These are phyloP conservation scores for Hippocampus barbouri DNA, from an alignment of 2,113 vertebrate genomes.

Conservation along the genomic window DNA sequence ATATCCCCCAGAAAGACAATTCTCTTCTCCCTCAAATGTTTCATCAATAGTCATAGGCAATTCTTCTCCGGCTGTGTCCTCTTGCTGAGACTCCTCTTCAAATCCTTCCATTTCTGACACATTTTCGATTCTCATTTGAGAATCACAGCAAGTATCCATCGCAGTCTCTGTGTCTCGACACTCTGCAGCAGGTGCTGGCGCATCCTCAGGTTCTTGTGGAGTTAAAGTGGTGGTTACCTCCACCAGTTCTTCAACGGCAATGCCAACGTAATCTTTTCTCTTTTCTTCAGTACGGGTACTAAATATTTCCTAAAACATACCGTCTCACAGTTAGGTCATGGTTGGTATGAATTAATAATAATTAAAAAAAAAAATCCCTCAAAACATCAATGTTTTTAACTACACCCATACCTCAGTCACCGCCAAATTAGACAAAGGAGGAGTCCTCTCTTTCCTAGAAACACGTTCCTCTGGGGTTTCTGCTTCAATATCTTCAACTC, in stretches of 20 bases:
- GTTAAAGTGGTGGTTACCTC: background rate
- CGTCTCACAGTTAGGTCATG: background rate
- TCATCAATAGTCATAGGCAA: background rate
- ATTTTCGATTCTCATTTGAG: conserved; percentile 38
- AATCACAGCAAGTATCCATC: conserved; percentile 3
- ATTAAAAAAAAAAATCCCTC: background rate
- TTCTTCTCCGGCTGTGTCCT: background rate
- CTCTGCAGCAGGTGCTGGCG: background rate
- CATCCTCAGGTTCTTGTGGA: conserved; percentile 7
- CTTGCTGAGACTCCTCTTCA: conserved; percentile 6
- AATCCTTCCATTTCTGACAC: conserved; percentile 39
- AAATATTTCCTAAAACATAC: conserved; percentile 22
- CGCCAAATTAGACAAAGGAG: background rate
- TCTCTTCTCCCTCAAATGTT: background rate
- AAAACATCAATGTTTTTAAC: background rate
- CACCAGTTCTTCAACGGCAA: background rate
- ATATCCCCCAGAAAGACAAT: background rate
- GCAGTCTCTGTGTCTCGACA: background rate
- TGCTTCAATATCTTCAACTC: conserved; percentile 56
- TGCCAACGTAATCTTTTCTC: background rate
- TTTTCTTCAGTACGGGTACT: conserved; percentile 10
- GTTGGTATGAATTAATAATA: background rate
- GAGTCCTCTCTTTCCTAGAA: background rate
- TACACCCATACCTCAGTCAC: conserved; percentile 23
- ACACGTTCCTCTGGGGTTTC: conserved; percentile 22